Evolutionary conservation across 1,140 invertebrate genomes (phyloP).

Genomic region (Drosophila ironensis): DNA sequence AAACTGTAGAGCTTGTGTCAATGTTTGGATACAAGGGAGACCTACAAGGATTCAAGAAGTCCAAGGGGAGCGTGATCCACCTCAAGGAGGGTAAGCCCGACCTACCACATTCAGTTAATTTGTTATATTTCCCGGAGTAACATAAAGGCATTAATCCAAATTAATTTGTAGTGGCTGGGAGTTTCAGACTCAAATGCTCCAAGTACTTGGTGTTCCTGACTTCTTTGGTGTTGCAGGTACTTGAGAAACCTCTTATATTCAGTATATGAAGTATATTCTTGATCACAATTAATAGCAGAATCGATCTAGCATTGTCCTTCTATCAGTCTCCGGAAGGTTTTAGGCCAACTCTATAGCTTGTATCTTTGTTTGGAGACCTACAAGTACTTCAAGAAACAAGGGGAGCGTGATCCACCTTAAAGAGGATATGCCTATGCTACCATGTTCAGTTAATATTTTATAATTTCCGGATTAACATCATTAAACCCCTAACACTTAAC

Average conservation of each 20-base stretch:
- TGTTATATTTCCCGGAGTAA: constrained; percentile 68
- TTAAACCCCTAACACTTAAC: no score
- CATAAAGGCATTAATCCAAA: constrained; percentile 65
- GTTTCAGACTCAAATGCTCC: constrained; percentile 40
- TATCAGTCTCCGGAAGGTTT: no score
- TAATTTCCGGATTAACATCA: constrained; percentile 72
- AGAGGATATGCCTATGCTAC: constrained; percentile 94
- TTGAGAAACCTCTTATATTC: no score
- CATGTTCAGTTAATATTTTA: constrained; percentile 67
- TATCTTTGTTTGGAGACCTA: no score
- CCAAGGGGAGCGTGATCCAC: constrained; percentile 99
- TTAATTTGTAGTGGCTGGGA: constrained; percentile 66
- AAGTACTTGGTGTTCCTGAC: constrained; percentile 50
- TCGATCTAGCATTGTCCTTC: no score
- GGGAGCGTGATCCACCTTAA: constrained; percentile 99
- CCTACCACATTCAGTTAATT: constrained; percentile 61
- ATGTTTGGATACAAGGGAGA: no score
- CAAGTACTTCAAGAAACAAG: constrained; percentile 99
- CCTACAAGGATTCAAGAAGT: constrained; percentile 99
- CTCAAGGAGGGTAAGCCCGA: constrained; percentile 98
- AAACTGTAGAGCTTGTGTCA: no score
- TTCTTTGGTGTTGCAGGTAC: no score
- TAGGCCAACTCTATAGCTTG: no score
- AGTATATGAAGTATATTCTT: no score
- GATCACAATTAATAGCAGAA: no score